Conservation (phyloP, 2,113 vertebrate species). For the Grus americana region DNA sequence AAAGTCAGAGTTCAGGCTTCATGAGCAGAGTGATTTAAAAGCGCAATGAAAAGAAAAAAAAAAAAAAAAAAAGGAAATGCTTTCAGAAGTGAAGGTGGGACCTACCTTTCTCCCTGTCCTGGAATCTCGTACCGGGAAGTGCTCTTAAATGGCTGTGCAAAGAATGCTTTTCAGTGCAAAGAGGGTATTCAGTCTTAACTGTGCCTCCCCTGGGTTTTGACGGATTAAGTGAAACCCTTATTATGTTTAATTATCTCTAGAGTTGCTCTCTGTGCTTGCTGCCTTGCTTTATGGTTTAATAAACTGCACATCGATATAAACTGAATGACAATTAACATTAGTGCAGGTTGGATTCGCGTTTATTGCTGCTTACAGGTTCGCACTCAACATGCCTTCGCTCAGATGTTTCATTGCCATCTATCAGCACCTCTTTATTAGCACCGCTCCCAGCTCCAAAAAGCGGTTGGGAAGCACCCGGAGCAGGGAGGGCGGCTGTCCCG, state of each 20-base stretch:
- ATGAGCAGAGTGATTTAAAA: background rate
- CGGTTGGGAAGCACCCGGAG: accelerated
- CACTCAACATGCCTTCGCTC: background rate
- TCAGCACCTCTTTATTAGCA: background rate
- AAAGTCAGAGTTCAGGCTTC: background rate
- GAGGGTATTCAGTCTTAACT: conserved; percentile 55
- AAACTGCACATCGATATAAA: conserved; percentile 65
- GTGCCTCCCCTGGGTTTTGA: conserved; percentile 63
- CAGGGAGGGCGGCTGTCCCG: background rate
- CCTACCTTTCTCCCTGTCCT: background rate
- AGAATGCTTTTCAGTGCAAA: background rate
- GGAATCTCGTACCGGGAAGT: background rate
- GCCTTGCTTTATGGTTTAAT: conserved; percentile 74
- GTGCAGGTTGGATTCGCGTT: conserved; percentile 20
- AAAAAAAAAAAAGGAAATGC: no score
- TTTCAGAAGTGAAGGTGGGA: background rate
- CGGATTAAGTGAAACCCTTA: conserved; percentile 72
- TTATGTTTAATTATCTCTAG: conserved; percentile 73
- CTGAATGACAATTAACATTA: conserved; percentile 55
- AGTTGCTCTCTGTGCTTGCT: conserved; percentile 57
- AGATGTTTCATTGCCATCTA: background rate
- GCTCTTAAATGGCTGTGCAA: background rate
- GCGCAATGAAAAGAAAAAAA: background rate
- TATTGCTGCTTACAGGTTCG: conserved; percentile 23
- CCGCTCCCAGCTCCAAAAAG: background rate